phyloP scores from a whole-genome alignment of 2,888 invertebrate genomes.

The Tetropium fuscum region DNA sequence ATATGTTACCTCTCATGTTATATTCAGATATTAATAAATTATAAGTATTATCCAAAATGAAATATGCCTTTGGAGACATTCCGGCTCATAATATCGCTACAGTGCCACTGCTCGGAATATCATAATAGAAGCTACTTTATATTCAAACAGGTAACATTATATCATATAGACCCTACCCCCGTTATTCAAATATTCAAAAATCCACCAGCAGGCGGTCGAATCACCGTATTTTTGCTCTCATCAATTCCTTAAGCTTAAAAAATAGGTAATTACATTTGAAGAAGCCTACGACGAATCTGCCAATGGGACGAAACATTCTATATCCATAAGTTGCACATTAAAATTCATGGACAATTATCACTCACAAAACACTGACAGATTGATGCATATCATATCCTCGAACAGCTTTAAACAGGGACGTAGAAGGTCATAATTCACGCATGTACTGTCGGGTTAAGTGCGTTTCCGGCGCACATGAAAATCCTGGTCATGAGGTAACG shows the following conservation, averaged over 20 bases:
- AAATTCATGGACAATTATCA: slow-evolving; percentile 24
- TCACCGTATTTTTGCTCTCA: not conserved
- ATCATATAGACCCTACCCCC: slow-evolving; percentile 19
- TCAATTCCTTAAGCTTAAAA: not conserved
- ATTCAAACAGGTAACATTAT: slow-evolving; percentile 37
- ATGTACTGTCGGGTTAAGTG: not conserved
- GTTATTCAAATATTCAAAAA: slow-evolving; percentile 33
- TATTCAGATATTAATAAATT: too few species aligned
- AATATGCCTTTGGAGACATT: slow-evolving; percentile 11
- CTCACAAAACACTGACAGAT: slow-evolving; percentile 28
- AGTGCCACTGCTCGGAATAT: slow-evolving; percentile 28
- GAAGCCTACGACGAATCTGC: slow-evolving; percentile 27
- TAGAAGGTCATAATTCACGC: slow-evolving; percentile 6
- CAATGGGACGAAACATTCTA: slow-evolving; percentile 22
- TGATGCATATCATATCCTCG: slow-evolving; percentile 6
- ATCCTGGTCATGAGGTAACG: slow-evolving; percentile 25
- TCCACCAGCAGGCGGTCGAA: not conserved
- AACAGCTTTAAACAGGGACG: not conserved
- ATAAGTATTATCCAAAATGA: not conserved
- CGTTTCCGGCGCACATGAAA: slow-evolving; percentile 19
- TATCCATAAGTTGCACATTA: slow-evolving; percentile 37
- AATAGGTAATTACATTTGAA: slow-evolving; percentile 37
- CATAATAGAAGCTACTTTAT: slow-evolving; percentile 34
- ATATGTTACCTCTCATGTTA: too few species aligned
- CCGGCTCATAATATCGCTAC: slow-evolving; percentile 29